Percentiles rank a stretch among this genome's conserved stretches.
phyloP scores from a whole-genome alignment of 2,888 invertebrate genomes.

The Microctonus brassicae region DNA sequence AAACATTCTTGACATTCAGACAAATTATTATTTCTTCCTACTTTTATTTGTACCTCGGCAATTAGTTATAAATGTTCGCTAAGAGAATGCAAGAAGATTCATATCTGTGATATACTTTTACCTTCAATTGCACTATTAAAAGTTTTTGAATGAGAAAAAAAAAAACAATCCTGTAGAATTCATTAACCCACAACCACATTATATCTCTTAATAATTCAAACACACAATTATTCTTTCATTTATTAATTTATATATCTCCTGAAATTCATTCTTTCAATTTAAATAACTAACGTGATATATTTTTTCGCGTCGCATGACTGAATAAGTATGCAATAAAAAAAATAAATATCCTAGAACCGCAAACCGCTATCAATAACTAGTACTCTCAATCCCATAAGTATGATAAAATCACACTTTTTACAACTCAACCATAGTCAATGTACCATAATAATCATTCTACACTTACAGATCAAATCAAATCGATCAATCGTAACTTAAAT shows the following conservation, averaged over 20 bases:
- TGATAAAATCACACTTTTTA: background rate
- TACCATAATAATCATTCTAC: background rate
- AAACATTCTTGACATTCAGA: background rate
- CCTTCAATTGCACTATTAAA: background rate
- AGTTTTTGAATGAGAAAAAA: background rate
- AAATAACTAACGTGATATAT: background rate
- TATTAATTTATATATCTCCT: background rate
- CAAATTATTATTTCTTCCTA: background rate
- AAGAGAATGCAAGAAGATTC: constrained; percentile 6
- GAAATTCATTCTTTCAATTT: background rate
- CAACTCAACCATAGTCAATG: background rate
- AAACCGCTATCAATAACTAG: background rate
- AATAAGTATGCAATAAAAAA: background rate
- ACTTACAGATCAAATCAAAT: background rate
- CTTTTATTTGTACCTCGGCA: background rate
- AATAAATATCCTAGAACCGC: background rate
- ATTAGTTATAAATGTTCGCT: constrained; percentile 1
- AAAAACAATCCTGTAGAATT: background rate
- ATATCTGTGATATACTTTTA: constrained; percentile 2
- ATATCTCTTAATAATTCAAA: background rate
- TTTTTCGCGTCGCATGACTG: background rate
- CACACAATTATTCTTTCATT: background rate
- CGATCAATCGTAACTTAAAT: background rate
- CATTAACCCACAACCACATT: background rate
- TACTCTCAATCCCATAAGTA: background rate